Base-by-base conservation (phyloP, 2,113 vertebrate genomes). In the Baryphthengus martii region DNA sequence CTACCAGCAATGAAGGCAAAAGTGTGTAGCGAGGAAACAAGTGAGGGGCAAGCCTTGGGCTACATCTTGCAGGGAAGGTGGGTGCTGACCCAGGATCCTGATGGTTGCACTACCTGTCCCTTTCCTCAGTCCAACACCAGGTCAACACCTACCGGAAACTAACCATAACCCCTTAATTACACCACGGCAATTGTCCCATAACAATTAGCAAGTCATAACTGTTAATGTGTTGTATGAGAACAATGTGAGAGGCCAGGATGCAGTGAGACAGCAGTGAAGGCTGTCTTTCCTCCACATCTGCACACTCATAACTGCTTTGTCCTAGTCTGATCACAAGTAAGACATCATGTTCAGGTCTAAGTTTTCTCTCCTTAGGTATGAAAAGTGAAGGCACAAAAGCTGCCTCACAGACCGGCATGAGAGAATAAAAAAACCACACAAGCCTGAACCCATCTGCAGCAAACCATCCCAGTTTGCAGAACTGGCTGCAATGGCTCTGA, bases 371-470 rank as follows among this genome's bases (percentile, higher is more conserved):
- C 68, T 76, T 40, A 52, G 39, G 25, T 29, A 17, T 39, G 39
- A 87, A 50, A 93, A 65, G 19, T 17, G 68, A 35, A 2, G 13
- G 28, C 33, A 44, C 10, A 20, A 70, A 67, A 50, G 23, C 47
- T 80, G 58, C 23, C 33, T 74, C 24, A 49, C 25, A 19, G 0
- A 0, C 20, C 28, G n/a, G 15, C 50, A 78, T 0, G 1, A 61
- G 24, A 62, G 20, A 49, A 25, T n/a, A n/a, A 39, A 23, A 75
- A 65, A 89, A 66, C 9, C 26, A 65, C 17, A 11, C 21, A 61
- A 84, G 56, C 61, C 35, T 70, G 50, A 74, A 17, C 40, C 37
- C 20, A 25, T 17, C 42, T 37, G 59, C 58, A 73, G 58, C n/a
- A 95, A 66, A 55, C 25, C 24, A 53, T 35, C 40, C n/a, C 40